A percentile compares a stretch with the other conserved stretches of the same genome.
These are phyloP conservation scores for Tuberolachnus salignus DNA, from an alignment of 2,888 invertebrate genomes.

Conservation along the genomic window DNA sequence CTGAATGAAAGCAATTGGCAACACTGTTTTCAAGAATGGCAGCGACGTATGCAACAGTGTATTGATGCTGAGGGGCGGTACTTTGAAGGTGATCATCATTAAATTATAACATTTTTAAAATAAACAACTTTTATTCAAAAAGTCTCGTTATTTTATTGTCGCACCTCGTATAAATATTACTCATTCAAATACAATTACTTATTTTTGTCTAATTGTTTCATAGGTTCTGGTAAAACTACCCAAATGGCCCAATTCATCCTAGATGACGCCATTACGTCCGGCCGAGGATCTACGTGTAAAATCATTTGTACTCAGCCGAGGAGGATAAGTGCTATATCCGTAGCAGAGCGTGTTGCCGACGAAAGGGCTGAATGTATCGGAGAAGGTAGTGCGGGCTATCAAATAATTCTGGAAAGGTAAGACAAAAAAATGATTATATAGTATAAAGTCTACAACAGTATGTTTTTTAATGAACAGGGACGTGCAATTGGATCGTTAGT, in stretches of 20 bases:
- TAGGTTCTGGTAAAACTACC: slow-evolving; percentile 92
- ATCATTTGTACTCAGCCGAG: slow-evolving; percentile 91
- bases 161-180: too few relatives aligned
- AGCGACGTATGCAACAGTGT: too few relatives aligned
- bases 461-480: slow-evolving; percentile 68
- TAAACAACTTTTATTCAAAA: too few relatives aligned
- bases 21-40: too few relatives aligned
- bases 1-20: too few relatives aligned
- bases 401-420: slow-evolving; percentile 82
- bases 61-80: too few relatives aligned
- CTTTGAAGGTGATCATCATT: too few relatives aligned
- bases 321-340: slow-evolving; percentile 86
- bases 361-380: slow-evolving; percentile 80
- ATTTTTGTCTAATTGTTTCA: background rate
- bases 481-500: slow-evolving; percentile 76
- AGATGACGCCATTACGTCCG: slow-evolving; percentile 74
- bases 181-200: background rate
- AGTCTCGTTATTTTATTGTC: too few relatives aligned
- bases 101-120: too few relatives aligned
- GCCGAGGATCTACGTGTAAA: slow-evolving; percentile 75
- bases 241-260: slow-evolving; percentile 89
- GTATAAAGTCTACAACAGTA: slow-evolving; percentile 42
- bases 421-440: slow-evolving; percentile 52
- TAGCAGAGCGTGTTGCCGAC: slow-evolving; percentile 85
- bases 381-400: slow-evolving; percentile 77